Percentiles rank a stretch among this genome's conserved stretches.
phyloP scores from a whole-genome alignment of 2,113 vertebrate genomes.

The Parus major region DNA sequence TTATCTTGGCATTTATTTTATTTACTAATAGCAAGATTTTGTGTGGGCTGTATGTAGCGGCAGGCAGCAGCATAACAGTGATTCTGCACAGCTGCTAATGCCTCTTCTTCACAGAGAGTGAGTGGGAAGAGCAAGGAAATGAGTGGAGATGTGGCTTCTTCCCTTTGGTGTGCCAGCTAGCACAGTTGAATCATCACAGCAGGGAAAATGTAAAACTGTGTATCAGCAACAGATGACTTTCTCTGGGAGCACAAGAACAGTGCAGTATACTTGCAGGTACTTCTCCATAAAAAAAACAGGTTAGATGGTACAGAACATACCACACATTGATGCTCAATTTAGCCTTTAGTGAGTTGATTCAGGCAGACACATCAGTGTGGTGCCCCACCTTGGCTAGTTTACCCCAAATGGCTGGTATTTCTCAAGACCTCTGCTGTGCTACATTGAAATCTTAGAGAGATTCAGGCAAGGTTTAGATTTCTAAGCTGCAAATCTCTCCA shows the following conservation, averaged over 20 bases:
- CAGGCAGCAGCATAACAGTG: conserved; percentile 32
- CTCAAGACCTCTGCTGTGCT: neutral
- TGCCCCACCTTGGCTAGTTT: neutral
- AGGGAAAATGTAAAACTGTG: neutral
- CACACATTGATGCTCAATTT: neutral
- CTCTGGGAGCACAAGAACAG: neutral
- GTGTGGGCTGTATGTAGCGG: neutral
- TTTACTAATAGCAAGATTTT: conserved; percentile 35
- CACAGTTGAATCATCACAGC: conserved; percentile 41
- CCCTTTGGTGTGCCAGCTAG: neutral
- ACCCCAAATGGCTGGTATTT: neutral
- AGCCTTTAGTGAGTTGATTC: neutral
- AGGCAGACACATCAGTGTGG: neutral
- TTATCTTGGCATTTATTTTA: conserved; percentile 31
- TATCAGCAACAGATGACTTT: conserved; percentile 38
- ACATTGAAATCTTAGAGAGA: neutral
- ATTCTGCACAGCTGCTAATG: conserved; percentile 31
- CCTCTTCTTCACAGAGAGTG: neutral
- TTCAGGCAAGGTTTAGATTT: neutral
- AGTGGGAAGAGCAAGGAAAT: conserved; percentile 54
- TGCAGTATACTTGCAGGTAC: neutral
- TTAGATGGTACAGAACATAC: neutral
- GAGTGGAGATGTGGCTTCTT: conserved; percentile 36
- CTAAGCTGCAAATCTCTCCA: neutral
- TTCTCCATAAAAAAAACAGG: neutral